Evolutionary conservation across 2,797 vertebrate species (phyloP), one percentile per base, ranked within the genome.

Genomic region (Neosilurus mollespiculum): DNA sequence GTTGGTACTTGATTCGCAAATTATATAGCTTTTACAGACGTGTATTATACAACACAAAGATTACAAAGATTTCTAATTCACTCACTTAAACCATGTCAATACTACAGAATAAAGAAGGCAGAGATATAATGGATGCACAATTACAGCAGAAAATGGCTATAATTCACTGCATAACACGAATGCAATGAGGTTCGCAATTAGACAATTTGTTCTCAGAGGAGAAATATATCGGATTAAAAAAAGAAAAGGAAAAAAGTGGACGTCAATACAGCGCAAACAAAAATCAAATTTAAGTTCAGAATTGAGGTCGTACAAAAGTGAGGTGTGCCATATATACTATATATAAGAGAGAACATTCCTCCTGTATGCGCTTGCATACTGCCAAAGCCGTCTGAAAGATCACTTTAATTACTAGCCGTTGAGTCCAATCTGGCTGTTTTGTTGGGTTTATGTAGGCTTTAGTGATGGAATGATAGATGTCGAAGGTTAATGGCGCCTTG

Each of bases 361-460:
- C 53, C 14, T 26, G 4, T 9, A 53, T 51, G 69, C 24, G 22
- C 24, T 73, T 20, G 8, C 7, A 73, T 54, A 18, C 14, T 18
- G 54, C 24, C 16, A 26, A 30, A 73, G 51, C 24, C 26, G 1
- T 61, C 20, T 61, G 56, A 37, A n/a, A 77, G 73, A 59, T 59
- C 20, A n/a, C 30, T 77, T 77, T 77, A 77, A 77, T 43, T 61
- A 59, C 11, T n/a, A 37, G 56, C 20, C 30, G 59, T 61, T 9
- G 20, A 58, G 30, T 77, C 14, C 20, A 43, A 14, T 77, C 53
- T 12, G 53, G 71, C 16, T 75, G 71, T 22, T 75, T 30, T 34
- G 34, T 61, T 43, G 30, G 72, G 73, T 59, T 59, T 76, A 37
- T 37, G 18, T 37, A 37, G 75, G 75, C 75, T 77, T 77, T 61